phyloP scores from a whole-genome alignment of 2,797 vertebrate species.

The Rhabdophis nuchalis region DNA sequence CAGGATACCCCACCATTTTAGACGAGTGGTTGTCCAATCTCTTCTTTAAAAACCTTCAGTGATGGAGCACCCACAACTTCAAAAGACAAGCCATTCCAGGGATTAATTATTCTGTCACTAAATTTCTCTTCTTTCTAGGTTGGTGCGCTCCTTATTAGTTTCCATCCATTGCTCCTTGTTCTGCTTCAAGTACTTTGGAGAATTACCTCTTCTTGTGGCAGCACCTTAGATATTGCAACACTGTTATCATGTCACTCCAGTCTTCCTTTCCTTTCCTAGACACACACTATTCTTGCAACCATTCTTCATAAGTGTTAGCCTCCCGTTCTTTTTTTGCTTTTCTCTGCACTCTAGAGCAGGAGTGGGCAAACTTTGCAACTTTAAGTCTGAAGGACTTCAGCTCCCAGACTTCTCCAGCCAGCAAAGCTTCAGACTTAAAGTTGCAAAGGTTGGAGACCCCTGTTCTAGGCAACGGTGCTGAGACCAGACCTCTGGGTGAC shows the following conservation, averaged over 20 bases:
- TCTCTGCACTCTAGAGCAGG: too few relatives aligned
- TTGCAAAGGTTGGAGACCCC: too few relatives aligned
- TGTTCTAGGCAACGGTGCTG: neutral
- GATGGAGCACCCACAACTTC: neutral
- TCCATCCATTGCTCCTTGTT: neutral
- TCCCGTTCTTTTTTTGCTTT: too few relatives aligned
- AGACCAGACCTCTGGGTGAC: too few relatives aligned
- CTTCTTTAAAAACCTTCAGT: neutral
- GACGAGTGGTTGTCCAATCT: neutral
- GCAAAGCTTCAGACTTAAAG: too few relatives aligned
- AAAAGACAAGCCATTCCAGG: neutral
- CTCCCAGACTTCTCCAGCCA: too few relatives aligned
- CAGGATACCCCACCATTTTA: neutral
- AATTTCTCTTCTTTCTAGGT: neutral
- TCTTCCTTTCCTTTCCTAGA: too few relatives aligned
- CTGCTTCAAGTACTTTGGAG: neutral
- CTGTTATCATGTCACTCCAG: neutral
- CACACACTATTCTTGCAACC: too few relatives aligned
- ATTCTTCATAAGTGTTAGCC: too few relatives aligned
- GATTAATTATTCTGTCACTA: neutral
- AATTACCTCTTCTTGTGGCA: neutral
- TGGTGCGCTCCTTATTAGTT: neutral
- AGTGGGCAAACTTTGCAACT: too few relatives aligned
- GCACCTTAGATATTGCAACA: neutral
- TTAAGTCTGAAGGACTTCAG: too few relatives aligned